Percentiles rank a stretch among this genome's conserved stretches.
phyloP scores from a whole-genome alignment of 2,888 invertebrate species.

The Drosophila ustulata region DNA sequence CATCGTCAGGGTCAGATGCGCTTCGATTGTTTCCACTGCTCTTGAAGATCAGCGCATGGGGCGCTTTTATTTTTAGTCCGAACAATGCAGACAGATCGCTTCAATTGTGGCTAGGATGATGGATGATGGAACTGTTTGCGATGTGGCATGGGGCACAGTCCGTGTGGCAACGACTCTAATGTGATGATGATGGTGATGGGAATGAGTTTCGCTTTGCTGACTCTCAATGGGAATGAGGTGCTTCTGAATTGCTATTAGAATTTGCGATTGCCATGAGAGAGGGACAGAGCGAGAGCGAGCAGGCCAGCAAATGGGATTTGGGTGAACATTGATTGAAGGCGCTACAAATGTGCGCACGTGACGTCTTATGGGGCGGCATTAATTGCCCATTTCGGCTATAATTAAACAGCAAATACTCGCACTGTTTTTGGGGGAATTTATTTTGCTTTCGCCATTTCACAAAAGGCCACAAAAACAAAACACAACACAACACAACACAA shows the following conservation, averaged over 20 bases:
- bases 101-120: constrained; percentile 67
- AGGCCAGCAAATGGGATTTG: constrained; percentile 14
- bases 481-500: constrained; percentile 1
- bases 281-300: not conserved
- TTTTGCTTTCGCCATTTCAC: constrained; percentile 29
- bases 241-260: constrained; percentile 22
- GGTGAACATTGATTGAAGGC: constrained; percentile 45
- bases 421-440: constrained; percentile 22
- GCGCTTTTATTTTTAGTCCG: constrained; percentile 69
- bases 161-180: constrained; percentile 13
- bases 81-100: constrained; percentile 77
- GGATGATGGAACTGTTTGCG: constrained; percentile 43
- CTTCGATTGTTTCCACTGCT: constrained; percentile 34
- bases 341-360: constrained; percentile 59
- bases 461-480: constrained; percentile 11
- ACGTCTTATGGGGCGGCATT: constrained; percentile 66
- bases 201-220: constrained; percentile 3
- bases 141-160: constrained; percentile 13
- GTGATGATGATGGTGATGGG: constrained; percentile 18
- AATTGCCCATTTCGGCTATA: constrained; percentile 72
- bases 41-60: constrained; percentile 50
- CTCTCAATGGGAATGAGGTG: constrained; percentile 14
- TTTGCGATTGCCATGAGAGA: constrained; percentile 5
- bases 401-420: constrained; percentile 46
- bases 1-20: constrained; percentile 35